Evolutionary conservation across 2,888 invertebrate genomes (phyloP).

Genomic region (Rambutsinella grinnellia): DNA sequence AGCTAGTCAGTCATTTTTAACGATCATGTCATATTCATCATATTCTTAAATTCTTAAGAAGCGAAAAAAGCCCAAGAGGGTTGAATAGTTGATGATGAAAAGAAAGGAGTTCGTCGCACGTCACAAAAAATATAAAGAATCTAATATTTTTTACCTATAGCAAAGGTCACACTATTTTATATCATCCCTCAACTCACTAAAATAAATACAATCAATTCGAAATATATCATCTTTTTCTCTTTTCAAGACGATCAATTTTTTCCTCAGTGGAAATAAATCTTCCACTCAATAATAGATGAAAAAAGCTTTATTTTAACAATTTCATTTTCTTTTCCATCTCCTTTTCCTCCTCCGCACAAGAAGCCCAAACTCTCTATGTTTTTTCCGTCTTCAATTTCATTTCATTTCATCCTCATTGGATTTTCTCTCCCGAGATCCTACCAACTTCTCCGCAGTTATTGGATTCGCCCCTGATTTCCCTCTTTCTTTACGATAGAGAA

Average conservation of each 20-base stretch:
- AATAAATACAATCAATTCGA: not conserved
- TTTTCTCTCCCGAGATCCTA: slow-evolving; percentile 47
- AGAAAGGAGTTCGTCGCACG: no score
- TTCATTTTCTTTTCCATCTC: slow-evolving; percentile 38
- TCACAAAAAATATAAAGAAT: no score
- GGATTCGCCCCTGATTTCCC: slow-evolving; percentile 50
- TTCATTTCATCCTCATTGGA: slow-evolving; percentile 57
- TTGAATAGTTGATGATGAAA: no score
- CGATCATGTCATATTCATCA: slow-evolving; percentile 8
- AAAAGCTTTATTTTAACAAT: slow-evolving; percentile 58
- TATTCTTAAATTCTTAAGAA: slow-evolving; percentile 5
- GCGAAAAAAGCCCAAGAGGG: slow-evolving; percentile 19
- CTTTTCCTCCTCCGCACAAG: slow-evolving; percentile 30
- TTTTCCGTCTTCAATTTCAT: slow-evolving; percentile 56
- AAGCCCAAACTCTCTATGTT: slow-evolving; percentile 34
- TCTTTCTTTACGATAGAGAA: slow-evolving; percentile 13
- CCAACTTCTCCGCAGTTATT: slow-evolving; percentile 34
- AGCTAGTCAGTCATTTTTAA: slow-evolving; percentile 10
- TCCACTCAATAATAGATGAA: slow-evolving; percentile 47
- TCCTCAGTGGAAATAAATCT: slow-evolving; percentile 32
- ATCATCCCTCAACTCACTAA: no score
- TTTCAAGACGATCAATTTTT: slow-evolving; percentile 8
- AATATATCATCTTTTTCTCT: not conserved
- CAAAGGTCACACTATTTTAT: no score
- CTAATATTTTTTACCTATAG: no score